Evolutionary conservation across 1,140 invertebrate genomes (phyloP).

Genomic region (Brachionus sp.): DNA sequence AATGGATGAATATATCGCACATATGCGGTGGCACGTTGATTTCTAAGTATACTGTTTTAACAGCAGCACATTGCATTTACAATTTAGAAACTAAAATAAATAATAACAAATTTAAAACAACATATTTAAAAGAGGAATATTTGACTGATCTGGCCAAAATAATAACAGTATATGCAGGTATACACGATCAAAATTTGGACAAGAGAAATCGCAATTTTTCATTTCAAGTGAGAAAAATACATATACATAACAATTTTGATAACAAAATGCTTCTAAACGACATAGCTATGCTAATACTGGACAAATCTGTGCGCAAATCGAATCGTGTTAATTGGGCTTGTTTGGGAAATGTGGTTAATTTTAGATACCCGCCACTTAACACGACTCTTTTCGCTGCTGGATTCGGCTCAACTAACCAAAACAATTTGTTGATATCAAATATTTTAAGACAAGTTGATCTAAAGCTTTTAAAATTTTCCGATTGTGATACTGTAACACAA

Average conservation of each 20-base stretch:
- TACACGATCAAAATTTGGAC: constrained; percentile 3
- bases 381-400: not conserved
- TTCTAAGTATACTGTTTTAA: not conserved
- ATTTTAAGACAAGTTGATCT: constrained; percentile 6
- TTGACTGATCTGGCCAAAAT: not conserved
- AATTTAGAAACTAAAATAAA: not conserved
- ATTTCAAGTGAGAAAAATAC: not conserved
- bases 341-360: not conserved
- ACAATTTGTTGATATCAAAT: not conserved
- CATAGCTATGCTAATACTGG: constrained; percentile 8
- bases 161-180: not conserved
- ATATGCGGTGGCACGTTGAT: constrained; percentile 33
- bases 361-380: not conserved
- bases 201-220: not conserved
- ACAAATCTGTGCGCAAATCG: not conserved
- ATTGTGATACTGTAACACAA: not conserved
- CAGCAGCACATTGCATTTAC: constrained; percentile 28
- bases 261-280: constrained; percentile 8
- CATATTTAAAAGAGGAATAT: not conserved
- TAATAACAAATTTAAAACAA: not conserved
- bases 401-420: not conserved
- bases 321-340: not conserved
- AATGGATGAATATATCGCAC: constrained; percentile 17
- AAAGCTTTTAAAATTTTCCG: not conserved
- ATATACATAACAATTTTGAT: constrained; percentile 3